phyloP scores from a whole-genome alignment of 23 tunicate species.

The Halocynthia aurantium region DNA sequence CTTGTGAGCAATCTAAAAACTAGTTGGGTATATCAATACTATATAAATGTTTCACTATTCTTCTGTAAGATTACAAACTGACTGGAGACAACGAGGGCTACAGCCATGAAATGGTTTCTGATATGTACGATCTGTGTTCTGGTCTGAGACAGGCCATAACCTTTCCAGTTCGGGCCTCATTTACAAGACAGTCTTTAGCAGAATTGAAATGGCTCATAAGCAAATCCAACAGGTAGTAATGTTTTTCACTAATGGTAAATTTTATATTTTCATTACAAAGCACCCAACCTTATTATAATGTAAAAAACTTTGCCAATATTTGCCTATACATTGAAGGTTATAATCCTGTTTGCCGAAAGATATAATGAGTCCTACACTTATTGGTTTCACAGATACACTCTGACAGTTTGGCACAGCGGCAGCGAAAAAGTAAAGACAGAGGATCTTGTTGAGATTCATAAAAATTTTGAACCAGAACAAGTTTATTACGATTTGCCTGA shows the following conservation, averaged over 20 bases:
- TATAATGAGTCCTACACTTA: too few relatives aligned
- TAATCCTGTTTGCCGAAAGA: too few relatives aligned
- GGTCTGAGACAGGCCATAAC: conserved; percentile 64
- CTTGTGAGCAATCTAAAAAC: conserved; percentile 25
- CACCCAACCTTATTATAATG: too few relatives aligned
- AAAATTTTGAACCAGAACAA: conserved; percentile 50
- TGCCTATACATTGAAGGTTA: too few relatives aligned
- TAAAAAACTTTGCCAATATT: too few relatives aligned
- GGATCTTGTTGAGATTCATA: conserved; percentile 57
- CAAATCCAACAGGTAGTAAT: conserved; percentile 65
- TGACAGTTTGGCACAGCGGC: conserved; percentile 93
- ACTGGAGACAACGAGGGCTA: conserved; percentile 53
- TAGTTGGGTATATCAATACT: too few relatives aligned
- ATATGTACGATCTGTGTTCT: conserved; percentile 54
- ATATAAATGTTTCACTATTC: background rate
- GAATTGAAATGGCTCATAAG: conserved; percentile 71
- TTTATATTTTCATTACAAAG: too few relatives aligned
- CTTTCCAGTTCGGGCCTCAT: conserved; percentile 86
- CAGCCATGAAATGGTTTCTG: conserved; percentile 75
- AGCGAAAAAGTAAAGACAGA: conserved; percentile 37
- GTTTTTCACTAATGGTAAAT: too few relatives aligned
- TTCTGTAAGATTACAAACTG: conserved; percentile 41
- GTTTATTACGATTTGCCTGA: conserved; percentile 81
- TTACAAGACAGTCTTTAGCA: conserved; percentile 45
- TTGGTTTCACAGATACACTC: conserved; percentile 33